Evolutionary conservation across 2,888 invertebrate species (phyloP).

Genomic region (Spicauda simplicius): DNA sequence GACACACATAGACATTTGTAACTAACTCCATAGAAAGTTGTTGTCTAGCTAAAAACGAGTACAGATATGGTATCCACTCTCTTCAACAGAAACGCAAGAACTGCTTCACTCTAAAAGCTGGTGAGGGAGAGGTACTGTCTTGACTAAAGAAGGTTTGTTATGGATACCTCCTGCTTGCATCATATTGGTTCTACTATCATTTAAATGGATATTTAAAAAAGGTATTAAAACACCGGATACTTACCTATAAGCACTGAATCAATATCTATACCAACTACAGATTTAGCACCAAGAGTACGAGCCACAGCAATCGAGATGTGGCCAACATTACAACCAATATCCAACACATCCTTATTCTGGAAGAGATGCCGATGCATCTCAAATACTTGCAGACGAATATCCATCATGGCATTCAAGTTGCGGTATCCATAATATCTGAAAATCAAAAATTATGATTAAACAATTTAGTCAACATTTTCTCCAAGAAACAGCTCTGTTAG

Average conservation of each 20-base stretch:
- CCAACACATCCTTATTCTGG: conserved; percentile 95
- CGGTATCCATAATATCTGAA: conserved; percentile 97
- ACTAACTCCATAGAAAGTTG: too few relatives aligned
- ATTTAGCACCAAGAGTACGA: conserved; percentile 92
- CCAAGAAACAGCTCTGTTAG: not conserved
- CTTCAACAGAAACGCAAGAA: too few relatives aligned
- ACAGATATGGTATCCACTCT: too few relatives aligned
- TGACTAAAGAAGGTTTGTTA: too few relatives aligned
- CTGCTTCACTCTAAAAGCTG: too few relatives aligned
- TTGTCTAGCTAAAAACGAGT: too few relatives aligned
- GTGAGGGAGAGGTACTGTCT: too few relatives aligned
- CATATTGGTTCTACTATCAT: too few relatives aligned
- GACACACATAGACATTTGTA: too few relatives aligned
- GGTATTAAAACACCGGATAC: conserved; percentile 23
- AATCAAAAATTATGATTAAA: conserved; percentile 41
- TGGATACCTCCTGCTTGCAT: too few relatives aligned
- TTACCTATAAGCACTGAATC: conserved; percentile 92
- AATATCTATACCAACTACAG: conserved; percentile 97
- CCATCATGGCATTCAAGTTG: conserved; percentile 91
- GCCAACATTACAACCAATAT: conserved; percentile 99
- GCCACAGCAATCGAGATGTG: conserved; percentile 97
- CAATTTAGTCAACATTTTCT: not conserved
- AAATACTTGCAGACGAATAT: conserved; percentile 93
- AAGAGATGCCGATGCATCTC: conserved; percentile 92
- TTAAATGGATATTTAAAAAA: not conserved